A percentile compares a stretch with the other conserved stretches of the same genome.
Evolutionary conservation across 2,113 vertebrate species (phyloP).

Genomic region (Melanerpes aurifrons): DNA sequence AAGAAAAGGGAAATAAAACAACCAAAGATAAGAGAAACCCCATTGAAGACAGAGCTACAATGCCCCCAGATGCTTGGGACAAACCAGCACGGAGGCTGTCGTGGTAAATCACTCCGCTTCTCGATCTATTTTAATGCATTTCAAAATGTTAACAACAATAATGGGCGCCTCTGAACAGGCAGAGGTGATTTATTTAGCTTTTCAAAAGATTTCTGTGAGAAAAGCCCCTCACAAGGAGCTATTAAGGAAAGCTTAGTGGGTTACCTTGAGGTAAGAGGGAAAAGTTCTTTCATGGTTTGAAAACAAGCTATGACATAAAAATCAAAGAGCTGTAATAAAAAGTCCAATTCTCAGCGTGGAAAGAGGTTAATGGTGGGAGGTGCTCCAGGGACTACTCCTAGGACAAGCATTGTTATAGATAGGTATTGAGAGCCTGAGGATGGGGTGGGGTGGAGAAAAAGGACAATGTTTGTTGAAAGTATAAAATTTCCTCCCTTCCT

Average conservation of each 20-base stretch:
- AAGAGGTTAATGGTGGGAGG: constrained; percentile 48
- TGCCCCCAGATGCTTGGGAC: constrained; percentile 26
- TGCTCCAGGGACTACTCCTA: background rate
- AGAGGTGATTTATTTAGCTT: constrained; percentile 46
- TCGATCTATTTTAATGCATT: constrained; percentile 9
- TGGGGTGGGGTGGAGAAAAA: background rate
- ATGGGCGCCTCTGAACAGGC: background rate
- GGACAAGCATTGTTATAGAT: background rate
- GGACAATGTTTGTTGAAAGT: background rate
- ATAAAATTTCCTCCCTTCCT: background rate
- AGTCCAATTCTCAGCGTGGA: constrained; percentile 9
- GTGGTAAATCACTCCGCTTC: background rate
- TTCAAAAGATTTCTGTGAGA: constrained; percentile 44
- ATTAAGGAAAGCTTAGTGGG: constrained; percentile 58
- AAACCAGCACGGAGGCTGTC: constrained; percentile 19
- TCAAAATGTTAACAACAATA: constrained; percentile 47
- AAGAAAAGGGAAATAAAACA: background rate
- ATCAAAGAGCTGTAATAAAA: constrained; percentile 56
- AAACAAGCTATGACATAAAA: constrained; percentile 44
- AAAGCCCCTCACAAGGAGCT: constrained; percentile 29
- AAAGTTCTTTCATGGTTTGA: constrained; percentile 43
- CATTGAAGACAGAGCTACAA: constrained; percentile 21
- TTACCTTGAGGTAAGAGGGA: constrained; percentile 29
- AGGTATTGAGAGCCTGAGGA: background rate
- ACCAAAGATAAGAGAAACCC: constrained; percentile 49